Conservation (phyloP, 1,140 invertebrate species). For the Lasioglossum baleicum region DNA sequence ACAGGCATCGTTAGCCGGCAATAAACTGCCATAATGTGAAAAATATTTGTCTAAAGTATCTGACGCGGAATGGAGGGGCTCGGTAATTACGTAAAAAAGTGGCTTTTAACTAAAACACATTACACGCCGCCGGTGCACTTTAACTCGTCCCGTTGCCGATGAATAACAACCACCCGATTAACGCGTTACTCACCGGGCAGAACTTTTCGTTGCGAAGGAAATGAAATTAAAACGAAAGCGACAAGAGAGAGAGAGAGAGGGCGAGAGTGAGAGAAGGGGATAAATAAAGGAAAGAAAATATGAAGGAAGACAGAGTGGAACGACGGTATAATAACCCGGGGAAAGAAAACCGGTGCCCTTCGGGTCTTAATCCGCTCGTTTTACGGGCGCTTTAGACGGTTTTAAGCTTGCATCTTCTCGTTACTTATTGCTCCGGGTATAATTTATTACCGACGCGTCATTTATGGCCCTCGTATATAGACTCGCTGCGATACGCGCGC, state of each 20-base stretch:
- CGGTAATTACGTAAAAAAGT: conserved; percentile 42
- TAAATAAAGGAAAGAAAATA: neutral
- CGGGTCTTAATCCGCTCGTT: conserved; percentile 43
- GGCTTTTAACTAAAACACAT: conserved; percentile 40
- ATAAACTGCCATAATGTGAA: conserved; percentile 38
- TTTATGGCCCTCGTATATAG: conserved; percentile 36
- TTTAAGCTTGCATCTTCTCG: conserved; percentile 35
- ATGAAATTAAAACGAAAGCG: neutral
- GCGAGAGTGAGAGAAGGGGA: neutral
- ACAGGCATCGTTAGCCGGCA: conserved; percentile 33
- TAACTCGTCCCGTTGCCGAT: conserved; percentile 21
- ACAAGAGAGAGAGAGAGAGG: neutral
- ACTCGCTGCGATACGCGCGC: conserved; percentile 20
- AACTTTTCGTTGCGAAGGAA: neutral
- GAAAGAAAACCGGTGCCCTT: conserved; percentile 21
- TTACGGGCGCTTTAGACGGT: conserved; percentile 38
- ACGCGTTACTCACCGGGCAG: conserved; percentile 23
- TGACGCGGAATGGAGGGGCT: conserved; percentile 20
- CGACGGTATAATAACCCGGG: conserved; percentile 1
- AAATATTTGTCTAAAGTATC: conserved; percentile 45
- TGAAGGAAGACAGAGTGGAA: neutral
- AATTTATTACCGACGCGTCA: conserved; percentile 39
- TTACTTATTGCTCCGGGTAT: conserved; percentile 36
- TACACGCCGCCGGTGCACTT: conserved; percentile 16
- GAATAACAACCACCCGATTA: conserved; percentile 32